These are phyloP conservation scores for Sebastes cheni DNA, from an alignment of 2,797 vertebrate species.

Conservation along the genomic window DNA sequence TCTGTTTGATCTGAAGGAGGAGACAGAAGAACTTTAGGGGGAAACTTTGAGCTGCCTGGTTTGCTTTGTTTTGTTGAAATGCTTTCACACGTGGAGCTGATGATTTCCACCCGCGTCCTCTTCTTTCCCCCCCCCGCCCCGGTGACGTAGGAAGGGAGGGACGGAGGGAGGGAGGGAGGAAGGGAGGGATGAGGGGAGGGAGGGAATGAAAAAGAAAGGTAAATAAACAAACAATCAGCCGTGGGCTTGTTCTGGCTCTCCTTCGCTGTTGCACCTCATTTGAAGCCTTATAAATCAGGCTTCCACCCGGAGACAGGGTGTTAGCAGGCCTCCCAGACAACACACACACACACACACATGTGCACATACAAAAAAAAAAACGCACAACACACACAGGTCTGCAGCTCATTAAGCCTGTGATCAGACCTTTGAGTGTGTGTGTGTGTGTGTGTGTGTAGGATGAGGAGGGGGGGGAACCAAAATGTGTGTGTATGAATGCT, in stretches of 20 bases:
- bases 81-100: constrained; percentile 50
- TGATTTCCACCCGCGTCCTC: constrained; percentile 55
- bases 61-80: constrained; percentile 47
- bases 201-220: constrained; percentile 69
- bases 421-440: constrained; percentile 60
- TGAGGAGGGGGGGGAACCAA: not conserved
- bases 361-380: not conserved
- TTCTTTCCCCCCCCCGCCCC: not conserved
- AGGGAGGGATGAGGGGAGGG: no score
- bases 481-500: constrained; percentile 43
- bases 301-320: constrained; percentile 80
- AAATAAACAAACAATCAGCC: constrained; percentile 84
- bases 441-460: constrained; percentile 50
- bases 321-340: constrained; percentile 73
- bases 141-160: constrained; percentile 26
- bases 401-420: constrained; percentile 81
- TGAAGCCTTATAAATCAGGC: constrained; percentile 84
- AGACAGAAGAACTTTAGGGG: not conserved
- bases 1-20: not conserved
- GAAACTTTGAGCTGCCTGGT: constrained; percentile 1
- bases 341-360: constrained; percentile 29
- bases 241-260: constrained; percentile 77
- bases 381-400: constrained; percentile 58
- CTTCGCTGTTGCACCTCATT: constrained; percentile 83
- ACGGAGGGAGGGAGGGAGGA: not conserved